These are phyloP conservation scores for Epinephelus malabaricus DNA, from an alignment of 2,797 vertebrate genomes.

Conservation along the genomic window DNA sequence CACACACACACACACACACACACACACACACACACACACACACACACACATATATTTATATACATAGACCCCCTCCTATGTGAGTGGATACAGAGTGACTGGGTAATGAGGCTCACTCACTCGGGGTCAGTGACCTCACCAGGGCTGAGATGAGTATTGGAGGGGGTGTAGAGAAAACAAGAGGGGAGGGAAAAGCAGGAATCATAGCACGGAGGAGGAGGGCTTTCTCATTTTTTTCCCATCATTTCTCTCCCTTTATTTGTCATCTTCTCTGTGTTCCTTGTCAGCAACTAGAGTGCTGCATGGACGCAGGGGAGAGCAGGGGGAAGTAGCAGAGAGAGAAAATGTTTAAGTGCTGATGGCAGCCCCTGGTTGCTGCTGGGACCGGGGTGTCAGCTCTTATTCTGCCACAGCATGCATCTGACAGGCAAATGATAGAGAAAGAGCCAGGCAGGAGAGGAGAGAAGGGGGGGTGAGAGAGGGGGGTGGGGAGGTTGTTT, in stretches of 20 bases:
- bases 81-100: slow-evolving; percentile 77
- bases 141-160: slow-evolving; percentile 41
- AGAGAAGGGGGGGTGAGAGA: background rate
- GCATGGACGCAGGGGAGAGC: slow-evolving; percentile 47
- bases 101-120: slow-evolving; percentile 82
- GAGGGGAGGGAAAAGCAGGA: slow-evolving; percentile 31
- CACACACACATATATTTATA: background rate
- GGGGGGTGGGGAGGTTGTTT: background rate
- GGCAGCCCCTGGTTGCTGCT: slow-evolving; percentile 76
- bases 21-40: background rate
- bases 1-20: background rate
- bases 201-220: slow-evolving; percentile 51
- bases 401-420: slow-evolving; percentile 74
- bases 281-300: slow-evolving; percentile 72
- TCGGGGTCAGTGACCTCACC: slow-evolving; percentile 77
- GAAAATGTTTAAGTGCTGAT: slow-evolving; percentile 79
- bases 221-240: slow-evolving; percentile 33
- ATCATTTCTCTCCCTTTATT: slow-evolving; percentile 67
- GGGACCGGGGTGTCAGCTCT: slow-evolving; percentile 78
- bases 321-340: slow-evolving; percentile 53
- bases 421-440: slow-evolving; percentile 80
- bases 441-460: slow-evolving; percentile 43
- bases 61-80: slow-evolving; percentile 16
- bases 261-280: slow-evolving; percentile 68
- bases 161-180: slow-evolving; percentile 43